A percentile compares a stretch with the other conserved stretches of the same genome.
Conservation (phyloP, 2,888 invertebrate species). For the Endotricha flammealis region DNA sequence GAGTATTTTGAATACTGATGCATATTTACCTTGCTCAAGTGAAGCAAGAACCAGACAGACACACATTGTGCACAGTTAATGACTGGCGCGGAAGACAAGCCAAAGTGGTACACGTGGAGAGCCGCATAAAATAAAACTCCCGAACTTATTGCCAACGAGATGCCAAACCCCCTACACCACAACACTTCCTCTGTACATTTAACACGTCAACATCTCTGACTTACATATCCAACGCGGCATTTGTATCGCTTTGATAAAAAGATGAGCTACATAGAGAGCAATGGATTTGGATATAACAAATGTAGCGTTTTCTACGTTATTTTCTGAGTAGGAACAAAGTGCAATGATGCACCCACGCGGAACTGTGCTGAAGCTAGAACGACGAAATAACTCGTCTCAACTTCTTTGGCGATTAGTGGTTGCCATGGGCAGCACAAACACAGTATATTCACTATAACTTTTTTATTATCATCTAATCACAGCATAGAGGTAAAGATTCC, state of each 20-base stretch:
- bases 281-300: constrained; percentile 9
- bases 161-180: constrained; percentile 26
- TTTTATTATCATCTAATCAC: too few relatives aligned
- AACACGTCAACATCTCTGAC: neutral
- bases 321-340: constrained; percentile 22
- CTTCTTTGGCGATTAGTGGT: constrained; percentile 29
- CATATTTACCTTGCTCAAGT: neutral
- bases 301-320: constrained; percentile 7
- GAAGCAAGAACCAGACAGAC: constrained; percentile 23
- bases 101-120: constrained; percentile 38
- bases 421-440: constrained; percentile 3
- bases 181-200: constrained; percentile 22
- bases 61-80: constrained; percentile 32
- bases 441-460: too few relatives aligned
- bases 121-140: constrained; percentile 41
- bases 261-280: constrained; percentile 2
- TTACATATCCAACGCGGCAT: neutral
- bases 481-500: too few relatives aligned
- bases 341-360: constrained; percentile 50
- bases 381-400: constrained; percentile 33
- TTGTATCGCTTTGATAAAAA: neutral
- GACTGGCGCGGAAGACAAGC: constrained; percentile 25
- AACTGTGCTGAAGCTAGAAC: constrained; percentile 31
- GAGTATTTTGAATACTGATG: too few relatives aligned
- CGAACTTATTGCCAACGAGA: constrained; percentile 42